Conservation (phyloP, 53 echinoderm and acorn worm species). For the Zoroaster sp. region DNA sequence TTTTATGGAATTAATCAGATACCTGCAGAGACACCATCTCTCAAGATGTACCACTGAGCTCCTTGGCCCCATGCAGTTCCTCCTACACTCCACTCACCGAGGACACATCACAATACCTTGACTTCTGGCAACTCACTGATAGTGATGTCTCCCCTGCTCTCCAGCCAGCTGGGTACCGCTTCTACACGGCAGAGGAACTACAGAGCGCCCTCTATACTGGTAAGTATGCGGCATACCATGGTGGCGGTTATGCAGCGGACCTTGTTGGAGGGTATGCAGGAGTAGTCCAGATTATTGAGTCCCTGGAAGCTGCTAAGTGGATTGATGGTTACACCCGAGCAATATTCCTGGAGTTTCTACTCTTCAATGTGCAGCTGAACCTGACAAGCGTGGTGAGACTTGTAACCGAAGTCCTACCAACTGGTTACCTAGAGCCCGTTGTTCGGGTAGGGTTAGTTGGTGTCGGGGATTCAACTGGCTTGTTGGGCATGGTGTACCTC, state of each 20-base stretch:
- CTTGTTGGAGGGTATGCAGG: not conserved
- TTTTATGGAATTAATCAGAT: not conserved
- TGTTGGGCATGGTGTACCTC: not conserved
- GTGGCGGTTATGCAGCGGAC: slow-evolving; percentile 47
- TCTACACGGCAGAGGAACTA: slow-evolving; percentile 28
- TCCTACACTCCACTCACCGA: not conserved
- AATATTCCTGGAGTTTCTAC: slow-evolving; percentile 75
- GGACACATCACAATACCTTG: slow-evolving; percentile 34
- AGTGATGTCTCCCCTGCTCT: not conserved
- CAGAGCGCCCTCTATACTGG: slow-evolving; percentile 15
- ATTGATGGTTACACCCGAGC: slow-evolving; percentile 75
- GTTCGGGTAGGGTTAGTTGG: slow-evolving; percentile 4
- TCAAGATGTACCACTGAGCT: not conserved
- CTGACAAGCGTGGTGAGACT: slow-evolving; percentile 62
- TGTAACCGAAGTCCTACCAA: slow-evolving; percentile 30
- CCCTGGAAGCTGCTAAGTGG: slow-evolving; percentile 64
- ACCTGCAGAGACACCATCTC: slow-evolving; percentile 17
- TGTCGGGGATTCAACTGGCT: not conserved
- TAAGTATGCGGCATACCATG: slow-evolving; percentile 43
- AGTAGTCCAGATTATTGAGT: not conserved
- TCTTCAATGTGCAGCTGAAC: slow-evolving; percentile 77
- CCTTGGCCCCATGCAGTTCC: slow-evolving; percentile 38
- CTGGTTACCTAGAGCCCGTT: slow-evolving; percentile 23
- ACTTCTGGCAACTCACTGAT: slow-evolving; percentile 11
- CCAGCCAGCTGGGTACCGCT: slow-evolving; percentile 25